phyloP scores from a whole-genome alignment of 1,140 invertebrate species.

The Carposina sasakii region DNA sequence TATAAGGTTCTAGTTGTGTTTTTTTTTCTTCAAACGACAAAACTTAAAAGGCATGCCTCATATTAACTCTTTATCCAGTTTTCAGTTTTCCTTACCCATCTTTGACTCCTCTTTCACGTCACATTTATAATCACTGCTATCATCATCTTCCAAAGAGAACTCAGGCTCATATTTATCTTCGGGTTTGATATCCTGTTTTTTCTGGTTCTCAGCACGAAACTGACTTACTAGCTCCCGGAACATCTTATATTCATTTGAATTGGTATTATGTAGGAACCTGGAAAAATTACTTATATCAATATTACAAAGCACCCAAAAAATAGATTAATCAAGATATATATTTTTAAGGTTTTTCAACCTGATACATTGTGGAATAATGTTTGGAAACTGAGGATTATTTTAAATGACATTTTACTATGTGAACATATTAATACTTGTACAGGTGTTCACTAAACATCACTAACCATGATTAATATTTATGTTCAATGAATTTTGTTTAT shows the following conservation, averaged over 20 bases:
- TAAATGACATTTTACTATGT: background rate
- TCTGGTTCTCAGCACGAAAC: constrained; percentile 39
- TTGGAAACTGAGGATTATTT: background rate
- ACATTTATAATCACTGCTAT: constrained; percentile 44
- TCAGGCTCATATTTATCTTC: constrained; percentile 71
- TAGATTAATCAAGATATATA: constrained; percentile 1
- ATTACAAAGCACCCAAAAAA: background rate
- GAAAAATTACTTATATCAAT: too few relatives aligned
- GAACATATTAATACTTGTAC: too few relatives aligned
- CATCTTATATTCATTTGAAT: constrained; percentile 63
- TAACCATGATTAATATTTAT: too few relatives aligned
- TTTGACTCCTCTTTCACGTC: constrained; percentile 36
- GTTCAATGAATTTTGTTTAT: too few relatives aligned
- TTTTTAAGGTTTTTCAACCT: constrained; percentile 22
- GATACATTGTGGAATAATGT: constrained; percentile 1
- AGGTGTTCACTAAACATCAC: too few relatives aligned
- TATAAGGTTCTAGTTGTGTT: too few relatives aligned
- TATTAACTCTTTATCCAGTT: too few relatives aligned
- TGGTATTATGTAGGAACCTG: constrained; percentile 67
- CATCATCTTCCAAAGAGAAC: constrained; percentile 65
- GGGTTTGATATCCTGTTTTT: constrained; percentile 51
- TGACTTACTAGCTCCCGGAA: constrained; percentile 55
- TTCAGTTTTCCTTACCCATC: constrained; percentile 36
- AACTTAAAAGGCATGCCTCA: too few relatives aligned
- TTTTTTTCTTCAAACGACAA: too few relatives aligned